Percentiles rank a stretch among this genome's conserved stretches.
These are phyloP conservation scores for Cyanistes caeruleus DNA, from an alignment of 2,113 vertebrate species.

Conservation along the genomic window DNA sequence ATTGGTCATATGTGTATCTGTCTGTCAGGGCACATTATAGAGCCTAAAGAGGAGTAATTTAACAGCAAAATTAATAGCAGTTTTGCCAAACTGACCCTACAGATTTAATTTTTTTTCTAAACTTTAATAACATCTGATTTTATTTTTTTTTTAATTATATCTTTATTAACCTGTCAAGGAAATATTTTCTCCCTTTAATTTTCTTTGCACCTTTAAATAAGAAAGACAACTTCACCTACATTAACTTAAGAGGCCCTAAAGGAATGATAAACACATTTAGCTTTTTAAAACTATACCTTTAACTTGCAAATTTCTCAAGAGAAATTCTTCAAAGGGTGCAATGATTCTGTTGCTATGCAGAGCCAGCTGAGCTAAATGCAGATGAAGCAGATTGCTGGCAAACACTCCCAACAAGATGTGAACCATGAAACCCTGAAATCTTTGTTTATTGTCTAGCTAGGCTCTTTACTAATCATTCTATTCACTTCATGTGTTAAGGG, in stretches of 20 bases:
- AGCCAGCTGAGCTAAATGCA: not conserved
- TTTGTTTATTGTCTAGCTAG: not conserved
- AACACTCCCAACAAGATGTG: not conserved
- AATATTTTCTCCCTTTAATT: not conserved
- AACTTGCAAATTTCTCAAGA: not conserved
- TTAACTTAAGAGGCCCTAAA: not conserved
- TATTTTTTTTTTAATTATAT: not conserved
- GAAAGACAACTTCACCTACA: not conserved
- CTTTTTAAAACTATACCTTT: not conserved
- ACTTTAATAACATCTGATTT: not conserved
- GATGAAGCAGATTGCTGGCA: conserved; percentile 7
- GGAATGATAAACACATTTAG: not conserved
- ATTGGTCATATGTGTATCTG: not conserved
- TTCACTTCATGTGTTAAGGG: not conserved
- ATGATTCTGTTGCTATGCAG: not conserved
- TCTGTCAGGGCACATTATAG: not conserved
- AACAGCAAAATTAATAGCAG: not conserved
- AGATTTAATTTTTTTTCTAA: not conserved
- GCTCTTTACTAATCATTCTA: not conserved
- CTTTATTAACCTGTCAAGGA: not conserved
- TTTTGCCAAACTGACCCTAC: not conserved
- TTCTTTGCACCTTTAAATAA: not conserved
- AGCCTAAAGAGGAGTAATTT: not conserved
- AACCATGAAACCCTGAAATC: not conserved
- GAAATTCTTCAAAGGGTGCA: not conserved